Base-by-base conservation (phyloP, 2,113 vertebrate genomes). In the Perognathus longimembris region DNA sequence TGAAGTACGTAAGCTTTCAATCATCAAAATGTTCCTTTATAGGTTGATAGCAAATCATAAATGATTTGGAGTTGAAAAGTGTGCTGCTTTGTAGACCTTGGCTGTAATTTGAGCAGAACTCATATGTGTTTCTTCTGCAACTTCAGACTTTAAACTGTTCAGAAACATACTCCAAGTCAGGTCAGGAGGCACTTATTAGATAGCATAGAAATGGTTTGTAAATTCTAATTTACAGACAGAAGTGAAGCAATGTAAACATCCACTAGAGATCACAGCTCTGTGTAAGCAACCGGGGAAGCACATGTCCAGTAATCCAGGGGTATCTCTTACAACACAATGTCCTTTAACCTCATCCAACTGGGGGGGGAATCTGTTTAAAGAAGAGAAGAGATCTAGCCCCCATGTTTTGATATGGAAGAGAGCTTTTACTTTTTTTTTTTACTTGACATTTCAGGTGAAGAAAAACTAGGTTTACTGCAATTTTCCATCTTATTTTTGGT, bases 121-220 rank as follows among this genome's bases (percentile, higher is more conserved):
- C 90, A 80, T 61, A 89, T 84, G 77, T 88, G 77, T 91, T 91
- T 95, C 66, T 89, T 22, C 81, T 84, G 66, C 84, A 93, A 94
- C 54, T 92, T 92, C 76, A 94, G 40, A 86, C n/a, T 85, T 63
- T 92, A 92, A 94, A 95, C 70, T 92, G 87, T 86, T 92, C 91
- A 89, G 59, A 79, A 92, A 91, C 36, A 61, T 66, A 30, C 45
- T 92, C 54, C 50, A 94, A 54, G 92, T 92, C 75, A 89, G 90
- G 78, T 91, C 67, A 86, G 88, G 21, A 66, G 89, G n/a, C 67
- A 76, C 85, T 92, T 86, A 89, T 86, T 87, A 93, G 78, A 59
- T 21, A 66, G 30, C 0, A 0, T 90, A 85, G 71, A 83, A 92
- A 86, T 21, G 64, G 79, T 96, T 89, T 86, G 40, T 91, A 75